Conservation (phyloP, 2,797 vertebrate genomes). For the Molossus molossus region DNA sequence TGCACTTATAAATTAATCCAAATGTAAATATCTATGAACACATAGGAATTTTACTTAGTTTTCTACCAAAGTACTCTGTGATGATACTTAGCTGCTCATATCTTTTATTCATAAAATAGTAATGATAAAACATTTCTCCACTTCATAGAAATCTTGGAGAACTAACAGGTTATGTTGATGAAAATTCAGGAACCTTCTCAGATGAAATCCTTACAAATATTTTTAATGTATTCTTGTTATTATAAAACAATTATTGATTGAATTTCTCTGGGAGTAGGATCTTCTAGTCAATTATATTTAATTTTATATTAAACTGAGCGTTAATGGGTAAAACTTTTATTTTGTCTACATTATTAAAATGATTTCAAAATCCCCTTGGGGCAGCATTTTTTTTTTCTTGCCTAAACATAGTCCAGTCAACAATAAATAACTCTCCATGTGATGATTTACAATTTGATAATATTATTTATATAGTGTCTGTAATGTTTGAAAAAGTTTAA, state of each 20-base stretch:
- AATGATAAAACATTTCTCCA: background rate
- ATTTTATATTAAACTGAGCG: constrained; percentile 68
- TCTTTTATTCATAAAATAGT: background rate
- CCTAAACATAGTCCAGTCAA: background rate
- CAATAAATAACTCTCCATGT: background rate
- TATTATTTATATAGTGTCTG: background rate
- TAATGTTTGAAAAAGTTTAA: background rate
- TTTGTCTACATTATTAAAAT: constrained; percentile 69
- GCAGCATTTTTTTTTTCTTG: constrained; percentile 29
- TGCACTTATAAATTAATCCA: background rate
- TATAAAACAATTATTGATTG: constrained; percentile 49
- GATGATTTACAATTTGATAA: background rate
- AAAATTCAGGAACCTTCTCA: constrained; percentile 51
- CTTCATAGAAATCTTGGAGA: background rate
- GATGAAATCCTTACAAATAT: constrained; percentile 59
- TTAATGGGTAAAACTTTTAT: constrained; percentile 66
- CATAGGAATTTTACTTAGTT: background rate
- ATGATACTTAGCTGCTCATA: background rate
- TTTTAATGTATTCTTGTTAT: constrained; percentile 55
- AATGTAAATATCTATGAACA: background rate
- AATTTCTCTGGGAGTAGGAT: constrained; percentile 64
- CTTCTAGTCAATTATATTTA: constrained; percentile 69
- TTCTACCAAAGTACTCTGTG: background rate
- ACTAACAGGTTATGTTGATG: background rate
- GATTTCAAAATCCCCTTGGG: constrained; percentile 16